Evolutionary conservation across 2,888 invertebrate species (phyloP).

Genomic region (Polyommatus iphigenia): DNA sequence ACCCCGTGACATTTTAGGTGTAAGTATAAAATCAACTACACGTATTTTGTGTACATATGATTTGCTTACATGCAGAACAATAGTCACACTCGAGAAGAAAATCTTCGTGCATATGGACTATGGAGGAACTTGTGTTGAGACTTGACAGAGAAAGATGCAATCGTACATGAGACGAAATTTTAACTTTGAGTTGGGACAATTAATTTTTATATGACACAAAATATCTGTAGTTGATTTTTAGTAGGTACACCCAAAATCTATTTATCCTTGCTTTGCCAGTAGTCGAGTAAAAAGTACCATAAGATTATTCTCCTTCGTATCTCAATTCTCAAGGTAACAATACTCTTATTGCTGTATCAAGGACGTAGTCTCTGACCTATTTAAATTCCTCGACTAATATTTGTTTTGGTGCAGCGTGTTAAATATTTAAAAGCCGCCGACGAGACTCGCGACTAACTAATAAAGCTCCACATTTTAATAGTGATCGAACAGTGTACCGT

Average conservation of each 20-base stretch:
- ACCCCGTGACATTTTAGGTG: not conserved
- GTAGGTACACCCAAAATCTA: too few relatives aligned
- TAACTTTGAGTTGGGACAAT: too few relatives aligned
- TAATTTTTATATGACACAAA: too few relatives aligned
- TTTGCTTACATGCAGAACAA: not conserved
- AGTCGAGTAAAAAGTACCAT: not conserved
- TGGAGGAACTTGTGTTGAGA: too few relatives aligned
- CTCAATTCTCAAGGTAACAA: not conserved
- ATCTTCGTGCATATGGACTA: too few relatives aligned
- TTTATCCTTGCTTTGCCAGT: not conserved
- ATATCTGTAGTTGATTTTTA: not conserved
- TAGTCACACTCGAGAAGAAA: not conserved
- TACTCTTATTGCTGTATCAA: not conserved
- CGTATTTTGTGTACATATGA: too few relatives aligned
- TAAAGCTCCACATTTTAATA: constrained; percentile 35
- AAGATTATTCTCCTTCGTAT: not conserved
- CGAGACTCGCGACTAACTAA: not conserved
- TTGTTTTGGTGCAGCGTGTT: constrained; percentile 13
- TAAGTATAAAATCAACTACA: too few relatives aligned
- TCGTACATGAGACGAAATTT: too few relatives aligned
- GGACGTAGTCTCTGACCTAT: not conserved
- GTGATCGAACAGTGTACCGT: constrained; percentile 39
- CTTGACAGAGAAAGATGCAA: too few relatives aligned
- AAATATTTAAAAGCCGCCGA: not conserved
- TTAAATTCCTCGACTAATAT: not conserved